Base-by-base conservation (phyloP, 2,797 vertebrate species). In the Pterois miles region DNA sequence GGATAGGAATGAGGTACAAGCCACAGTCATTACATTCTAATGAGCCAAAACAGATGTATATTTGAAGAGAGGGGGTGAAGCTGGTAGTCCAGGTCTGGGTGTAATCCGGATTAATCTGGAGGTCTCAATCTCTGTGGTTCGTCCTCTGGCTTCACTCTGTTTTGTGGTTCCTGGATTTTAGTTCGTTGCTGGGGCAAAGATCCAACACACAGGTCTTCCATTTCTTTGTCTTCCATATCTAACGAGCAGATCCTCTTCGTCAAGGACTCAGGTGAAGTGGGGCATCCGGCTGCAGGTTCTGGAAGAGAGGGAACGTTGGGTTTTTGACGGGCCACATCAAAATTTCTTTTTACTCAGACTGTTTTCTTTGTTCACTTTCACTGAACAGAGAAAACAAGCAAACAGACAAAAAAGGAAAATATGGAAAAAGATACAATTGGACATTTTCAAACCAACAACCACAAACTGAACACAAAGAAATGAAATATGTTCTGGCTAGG, bases 231-330 rank as follows among this genome's bases (percentile, higher is more conserved):
- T 60, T 91, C 88, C 91, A 94, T 93, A 4, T 85, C 72, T 66
- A 80, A 60, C 7, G 29, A 68, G 57, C 57, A n/a, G 65, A 52
- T 81, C 76, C 48, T 73, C 46, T 38, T 33, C 2, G 56, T 31
- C 6, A n/a, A 38, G 59, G 73, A 54, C 80, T 95, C 93, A 95
- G 80, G 88, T 89, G 92, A 95, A 95, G 89, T 95, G 93, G 10
- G 91, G 91, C 92, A 93, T 93, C 31, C 92, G 93, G 79, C 83
- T 92, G 80, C 92, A 95, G 86, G 88, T 94, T 88, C 95, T 96
- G 88, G n/a, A 91, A 91, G 60, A 88, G 50, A 66, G 22, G 31
- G 4, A 67, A 60, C 2, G 12, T 36, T 12, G 23, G 36, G 27
- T 58, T 70, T 66, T 65, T 57, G 13, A 76, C 27, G 76, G 34